Evolutionary conservation across 1,140 invertebrate species (phyloP).

Genomic region (Caligus rogercresseyi): DNA sequence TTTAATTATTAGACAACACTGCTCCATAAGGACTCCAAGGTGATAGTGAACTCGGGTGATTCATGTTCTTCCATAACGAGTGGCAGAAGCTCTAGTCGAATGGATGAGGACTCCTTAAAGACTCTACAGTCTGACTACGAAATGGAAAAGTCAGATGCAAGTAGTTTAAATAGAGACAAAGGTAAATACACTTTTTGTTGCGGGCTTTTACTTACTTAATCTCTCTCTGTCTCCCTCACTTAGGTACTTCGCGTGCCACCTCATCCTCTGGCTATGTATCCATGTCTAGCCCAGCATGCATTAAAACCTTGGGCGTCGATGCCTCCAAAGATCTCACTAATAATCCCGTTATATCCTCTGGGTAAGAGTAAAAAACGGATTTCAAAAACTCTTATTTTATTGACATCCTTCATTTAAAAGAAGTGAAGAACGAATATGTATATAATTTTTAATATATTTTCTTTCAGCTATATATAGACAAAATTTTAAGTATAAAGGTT

Average conservation of each 20-base stretch:
- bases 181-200: background rate
- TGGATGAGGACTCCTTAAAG: background rate
- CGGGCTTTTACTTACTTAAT: background rate
- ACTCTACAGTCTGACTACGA: background rate
- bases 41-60: background rate
- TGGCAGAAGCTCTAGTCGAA: background rate
- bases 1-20: background rate
- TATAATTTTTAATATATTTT: background rate
- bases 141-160: background rate
- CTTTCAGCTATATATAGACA: background rate
- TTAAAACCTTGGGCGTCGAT: background rate
- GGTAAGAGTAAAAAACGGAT: too few species aligned
- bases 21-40: background rate
- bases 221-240: background rate
- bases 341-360: background rate
- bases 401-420: background rate
- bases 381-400: background rate
- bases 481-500: background rate
- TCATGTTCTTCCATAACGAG: background rate
- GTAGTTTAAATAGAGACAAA: background rate
- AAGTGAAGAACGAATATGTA: background rate
- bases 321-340: background rate
- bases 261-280: background rate
- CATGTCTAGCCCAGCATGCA: background rate
- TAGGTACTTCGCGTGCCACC: background rate